Conservation (phyloP, 1,140 invertebrate species). For the Caenorhabditis briggsae region DNA sequence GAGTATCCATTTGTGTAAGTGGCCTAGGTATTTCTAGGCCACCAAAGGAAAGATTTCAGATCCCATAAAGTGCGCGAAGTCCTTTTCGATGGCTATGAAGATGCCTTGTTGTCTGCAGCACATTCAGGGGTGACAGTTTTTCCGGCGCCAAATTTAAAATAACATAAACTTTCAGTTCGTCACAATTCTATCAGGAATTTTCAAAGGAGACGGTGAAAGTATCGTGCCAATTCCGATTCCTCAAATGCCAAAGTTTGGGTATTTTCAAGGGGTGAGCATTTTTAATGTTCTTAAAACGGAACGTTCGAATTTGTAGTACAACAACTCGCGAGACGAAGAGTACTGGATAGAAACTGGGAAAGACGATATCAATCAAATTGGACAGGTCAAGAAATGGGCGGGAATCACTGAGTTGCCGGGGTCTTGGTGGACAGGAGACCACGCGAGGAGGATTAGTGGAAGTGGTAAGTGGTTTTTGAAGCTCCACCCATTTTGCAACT, state of each 20-base stretch:
- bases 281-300: neutral
- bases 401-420: slow-evolving; percentile 30
- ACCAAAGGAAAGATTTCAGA: slow-evolving; percentile 22
- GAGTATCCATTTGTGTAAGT: slow-evolving; percentile 62
- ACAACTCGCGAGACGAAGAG: slow-evolving; percentile 60
- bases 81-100: slow-evolving; percentile 61
- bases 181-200: neutral
- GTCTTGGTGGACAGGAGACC: slow-evolving; percentile 23
- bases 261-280: slow-evolving; percentile 54
- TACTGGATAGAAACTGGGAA: slow-evolving; percentile 61
- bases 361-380: slow-evolving; percentile 51
- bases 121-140: slow-evolving; percentile 34
- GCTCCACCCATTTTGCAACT: too few species aligned
- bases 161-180: slow-evolving; percentile 27
- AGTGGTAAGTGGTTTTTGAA: slow-evolving; percentile 12
- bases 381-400: slow-evolving; percentile 49
- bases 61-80: slow-evolving; percentile 56
- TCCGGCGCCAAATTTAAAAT: neutral
- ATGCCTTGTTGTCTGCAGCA: slow-evolving; percentile 54
- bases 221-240: slow-evolving; percentile 62
- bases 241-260: slow-evolving; percentile 59
- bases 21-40: neutral
- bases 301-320: slow-evolving; percentile 53
- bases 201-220: slow-evolving; percentile 35
- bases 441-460: slow-evolving; percentile 59